Evolutionary conservation across 2,888 invertebrate genomes (phyloP).

Genomic region (Calameuta filiformis): DNA sequence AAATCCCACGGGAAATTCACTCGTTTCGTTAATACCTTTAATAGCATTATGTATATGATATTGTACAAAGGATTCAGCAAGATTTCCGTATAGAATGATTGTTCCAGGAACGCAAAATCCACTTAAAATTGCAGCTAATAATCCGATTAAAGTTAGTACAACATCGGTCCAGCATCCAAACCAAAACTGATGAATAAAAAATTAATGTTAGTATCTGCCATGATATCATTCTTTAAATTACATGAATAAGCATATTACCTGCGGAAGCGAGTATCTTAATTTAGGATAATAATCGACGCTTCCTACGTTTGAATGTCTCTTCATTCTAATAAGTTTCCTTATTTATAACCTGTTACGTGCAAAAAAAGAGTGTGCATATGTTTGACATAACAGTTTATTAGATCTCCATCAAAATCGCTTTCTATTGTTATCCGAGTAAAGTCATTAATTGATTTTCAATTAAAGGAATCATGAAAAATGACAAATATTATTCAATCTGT

Average conservation of each 20-base stretch:
- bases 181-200: conserved; percentile 15
- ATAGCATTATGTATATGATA: conserved; percentile 18
- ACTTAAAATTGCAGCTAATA: conserved; percentile 16
- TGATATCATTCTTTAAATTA: not conserved
- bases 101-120: conserved; percentile 25
- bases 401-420: not conserved
- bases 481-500: not conserved
- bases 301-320: not conserved
- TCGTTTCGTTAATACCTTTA: conserved; percentile 7
- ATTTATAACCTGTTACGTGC: not conserved
- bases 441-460: not conserved
- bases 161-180: conserved; percentile 21
- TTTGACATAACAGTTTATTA: not conserved
- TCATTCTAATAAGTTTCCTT: not conserved
- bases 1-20: conserved; percentile 20
- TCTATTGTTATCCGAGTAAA: not conserved
- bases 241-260: not conserved
- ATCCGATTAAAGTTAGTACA: conserved; percentile 17
- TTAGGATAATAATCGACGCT: not conserved
- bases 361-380: not conserved
- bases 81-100: conserved; percentile 23
- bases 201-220: not conserved
- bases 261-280: not conserved
- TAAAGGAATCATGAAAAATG: not conserved
- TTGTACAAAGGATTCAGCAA: conserved; percentile 22